Evolutionary conservation across 2,113 vertebrate genomes (phyloP), one percentile per base, ranked within the genome.

Genomic region (Puffinus mauretanicus): DNA sequence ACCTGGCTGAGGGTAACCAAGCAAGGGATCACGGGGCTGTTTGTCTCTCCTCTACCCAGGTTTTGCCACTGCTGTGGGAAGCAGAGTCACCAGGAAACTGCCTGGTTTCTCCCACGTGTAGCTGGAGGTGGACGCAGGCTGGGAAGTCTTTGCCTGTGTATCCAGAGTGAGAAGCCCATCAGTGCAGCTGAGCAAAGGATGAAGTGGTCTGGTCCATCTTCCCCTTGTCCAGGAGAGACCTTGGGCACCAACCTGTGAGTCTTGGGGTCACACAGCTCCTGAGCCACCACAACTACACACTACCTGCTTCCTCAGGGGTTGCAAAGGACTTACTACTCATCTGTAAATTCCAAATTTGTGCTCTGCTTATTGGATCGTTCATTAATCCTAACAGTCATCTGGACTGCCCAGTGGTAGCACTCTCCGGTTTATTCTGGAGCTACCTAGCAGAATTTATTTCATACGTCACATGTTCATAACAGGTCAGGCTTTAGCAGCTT

Each of bases 11-110:
- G 52, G 3, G 32, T 25, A 30, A 20, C 38, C 30, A 58, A 49
- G 8, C 25, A 29, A 51, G 42, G 27, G 36, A 13, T 46, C 21
- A 34, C 0, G 0, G 49, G 6, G 1, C 6, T 0, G 0, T 69
- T 61, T 65, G 6, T 85, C 25, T 40, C 60, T 32, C 40, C 13
- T 77, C 21, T 40, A 1, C 11, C 9, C 57, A 79, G 49, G 17
- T 9, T 69, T 64, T 52, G 29, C 3, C 62, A 51, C 2, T 44
- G 6, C 17, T 0, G 1, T 34, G 27, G 70, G 51, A 46, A 60
- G 52, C 72, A 60, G 36, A n/a, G 9, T 1, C 30, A 1, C 27
- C 24, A 11, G 20, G 34, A 52, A 46, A 13, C 9, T 44, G 22
- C 40, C 82, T 34, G 26, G 7, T 58, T 86, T 81, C 49, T 78